Percentiles rank a stretch among this genome's conserved stretches.
Evolutionary conservation across 2,888 invertebrate species (phyloP).

Genomic region (Pandemis heparana): DNA sequence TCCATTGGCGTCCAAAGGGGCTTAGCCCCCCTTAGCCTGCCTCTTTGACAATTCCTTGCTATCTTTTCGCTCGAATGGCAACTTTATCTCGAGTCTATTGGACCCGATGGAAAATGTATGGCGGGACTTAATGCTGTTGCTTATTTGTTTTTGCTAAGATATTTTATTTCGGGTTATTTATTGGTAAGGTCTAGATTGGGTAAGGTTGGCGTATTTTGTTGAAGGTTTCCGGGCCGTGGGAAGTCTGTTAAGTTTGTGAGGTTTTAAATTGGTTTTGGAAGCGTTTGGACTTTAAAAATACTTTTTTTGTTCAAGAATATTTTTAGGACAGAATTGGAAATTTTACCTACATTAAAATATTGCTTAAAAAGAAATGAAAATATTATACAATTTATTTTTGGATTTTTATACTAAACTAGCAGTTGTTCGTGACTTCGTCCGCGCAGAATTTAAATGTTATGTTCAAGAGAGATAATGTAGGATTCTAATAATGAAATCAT

Average conservation of each 20-base stretch:
- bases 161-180: slow-evolving; percentile 42
- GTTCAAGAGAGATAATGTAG: too few relatives aligned
- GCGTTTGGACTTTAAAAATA: too few relatives aligned
- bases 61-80: slow-evolving; percentile 42
- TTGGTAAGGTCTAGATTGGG: slow-evolving; percentile 31
- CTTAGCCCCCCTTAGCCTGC: slow-evolving; percentile 34
- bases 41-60: slow-evolving; percentile 46
- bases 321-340: too few relatives aligned
- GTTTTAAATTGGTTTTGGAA: too few relatives aligned
- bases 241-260: neutral
- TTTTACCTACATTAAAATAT: too few relatives aligned
- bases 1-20: slow-evolving; percentile 44
- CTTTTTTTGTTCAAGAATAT: too few relatives aligned
- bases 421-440: too few relatives aligned
- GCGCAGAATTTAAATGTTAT: too few relatives aligned
- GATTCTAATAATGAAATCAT: too few relatives aligned
- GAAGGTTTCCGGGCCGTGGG: neutral
- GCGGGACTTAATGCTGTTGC: slow-evolving; percentile 40
- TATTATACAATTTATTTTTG: too few relatives aligned
- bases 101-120: slow-evolving; percentile 43
- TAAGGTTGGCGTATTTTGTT: slow-evolving; percentile 3
- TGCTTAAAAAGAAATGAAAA: too few relatives aligned
- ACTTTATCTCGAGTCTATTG: slow-evolving; percentile 44
- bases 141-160: slow-evolving; percentile 43
- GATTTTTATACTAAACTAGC: too few relatives aligned